Percentiles rank a stretch among this genome's conserved stretches.
Evolutionary conservation across 2,888 invertebrate species (phyloP).

Genomic region (Macrophya alboannulata): DNA sequence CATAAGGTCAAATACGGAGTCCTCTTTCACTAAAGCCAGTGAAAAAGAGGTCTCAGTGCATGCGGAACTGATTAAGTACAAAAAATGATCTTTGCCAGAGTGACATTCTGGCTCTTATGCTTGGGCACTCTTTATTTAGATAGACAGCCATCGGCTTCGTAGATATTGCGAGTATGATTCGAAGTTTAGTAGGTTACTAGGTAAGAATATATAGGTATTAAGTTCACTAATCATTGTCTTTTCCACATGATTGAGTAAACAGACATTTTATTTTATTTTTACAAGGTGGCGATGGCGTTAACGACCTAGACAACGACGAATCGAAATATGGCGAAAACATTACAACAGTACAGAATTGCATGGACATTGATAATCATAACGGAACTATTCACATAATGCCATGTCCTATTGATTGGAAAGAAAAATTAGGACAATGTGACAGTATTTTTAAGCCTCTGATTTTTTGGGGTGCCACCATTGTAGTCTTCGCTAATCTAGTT

Average conservation of each 20-base stretch:
- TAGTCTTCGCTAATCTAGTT: constrained; percentile 71
- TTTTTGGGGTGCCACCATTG: constrained; percentile 72
- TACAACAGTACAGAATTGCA: not conserved
- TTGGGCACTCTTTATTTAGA: not conserved
- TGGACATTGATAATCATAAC: constrained; percentile 29
- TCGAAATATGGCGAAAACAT: constrained; percentile 8
- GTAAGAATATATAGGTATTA: too few relatives aligned
- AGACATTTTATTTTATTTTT: not conserved
- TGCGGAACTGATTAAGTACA: not conserved
- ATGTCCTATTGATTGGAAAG: constrained; percentile 42
- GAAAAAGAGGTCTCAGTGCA: not conserved
- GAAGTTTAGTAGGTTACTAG: too few relatives aligned
- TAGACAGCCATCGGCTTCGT: not conserved
- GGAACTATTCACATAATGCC: constrained; percentile 19
- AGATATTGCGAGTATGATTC: not conserved
- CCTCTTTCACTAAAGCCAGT: not conserved
- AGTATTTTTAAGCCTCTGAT: constrained; percentile 66
- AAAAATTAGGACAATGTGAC: constrained; percentile 63
- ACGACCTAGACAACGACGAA: not conserved
- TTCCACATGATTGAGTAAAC: not conserved
- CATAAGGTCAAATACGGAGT: too few relatives aligned
- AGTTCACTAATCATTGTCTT: not conserved
- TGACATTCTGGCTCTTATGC: not conserved
- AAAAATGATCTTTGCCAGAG: not conserved
- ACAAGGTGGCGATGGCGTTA: constrained; percentile 34